A percentile compares a stretch with the other conserved stretches of the same genome.
These are phyloP conservation scores for Poecilia latipinna DNA, from an alignment of 2,113 vertebrate species.

Conservation along the genomic window DNA sequence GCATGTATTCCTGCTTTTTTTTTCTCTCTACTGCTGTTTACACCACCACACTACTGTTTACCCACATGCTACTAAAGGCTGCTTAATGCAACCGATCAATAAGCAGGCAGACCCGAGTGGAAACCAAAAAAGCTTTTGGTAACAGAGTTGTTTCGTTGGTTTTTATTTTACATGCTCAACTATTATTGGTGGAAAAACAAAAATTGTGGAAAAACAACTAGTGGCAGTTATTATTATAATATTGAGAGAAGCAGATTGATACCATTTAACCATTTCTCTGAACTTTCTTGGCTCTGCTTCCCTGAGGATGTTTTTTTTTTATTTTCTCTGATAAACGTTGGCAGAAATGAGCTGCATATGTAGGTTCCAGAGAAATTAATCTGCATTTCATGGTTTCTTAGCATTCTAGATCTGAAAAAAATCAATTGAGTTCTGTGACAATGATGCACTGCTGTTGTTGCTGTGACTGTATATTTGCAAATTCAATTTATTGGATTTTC, in stretches of 20 bases:
- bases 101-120: neutral
- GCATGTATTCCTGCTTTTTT: neutral
- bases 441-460: neutral
- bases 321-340: neutral
- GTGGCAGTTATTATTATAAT: neutral
- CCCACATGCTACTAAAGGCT: neutral
- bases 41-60: neutral
- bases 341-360: neutral
- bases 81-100: neutral
- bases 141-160: neutral
- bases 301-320: neutral
- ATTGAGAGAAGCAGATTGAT: neutral
- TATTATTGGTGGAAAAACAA: neutral
- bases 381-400: neutral
- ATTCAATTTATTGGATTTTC: neutral
- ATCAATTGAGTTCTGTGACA: neutral
- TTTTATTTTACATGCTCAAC: neutral
- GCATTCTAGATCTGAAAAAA: neutral
- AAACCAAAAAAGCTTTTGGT: neutral
- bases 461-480: neutral
- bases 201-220: neutral
- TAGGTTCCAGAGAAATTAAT: neutral
- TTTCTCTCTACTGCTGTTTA: neutral
- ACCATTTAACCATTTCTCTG: neutral
- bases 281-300: neutral